Conservation (phyloP, 2,797 vertebrate species). For the Parambassis ranga region DNA sequence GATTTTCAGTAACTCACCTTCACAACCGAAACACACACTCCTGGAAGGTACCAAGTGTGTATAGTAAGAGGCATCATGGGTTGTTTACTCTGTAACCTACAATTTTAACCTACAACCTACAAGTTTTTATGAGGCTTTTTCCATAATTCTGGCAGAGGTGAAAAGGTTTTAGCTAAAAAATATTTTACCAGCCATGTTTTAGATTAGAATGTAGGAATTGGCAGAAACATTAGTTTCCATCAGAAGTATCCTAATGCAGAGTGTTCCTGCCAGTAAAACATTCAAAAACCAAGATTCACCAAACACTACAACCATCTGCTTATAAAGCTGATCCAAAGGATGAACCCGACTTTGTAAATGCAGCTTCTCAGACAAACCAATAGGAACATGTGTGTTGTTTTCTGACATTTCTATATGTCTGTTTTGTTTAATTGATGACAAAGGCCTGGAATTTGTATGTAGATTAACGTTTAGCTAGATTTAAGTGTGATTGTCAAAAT, state of each 20-base stretch:
- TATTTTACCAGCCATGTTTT: constrained; percentile 50
- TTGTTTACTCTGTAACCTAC: constrained; percentile 46
- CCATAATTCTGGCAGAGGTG: constrained; percentile 21
- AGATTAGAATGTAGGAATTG: constrained; percentile 46
- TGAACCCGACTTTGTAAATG: constrained; percentile 14
- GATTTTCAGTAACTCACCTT: constrained; percentile 19
- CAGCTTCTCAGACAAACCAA: no score
- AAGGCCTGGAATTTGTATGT: no score
- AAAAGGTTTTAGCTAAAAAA: constrained; percentile 45
- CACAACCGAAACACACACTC: not conserved
- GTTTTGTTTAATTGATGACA: no score
- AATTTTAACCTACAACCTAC: constrained; percentile 44
- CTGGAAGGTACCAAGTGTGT: not conserved
- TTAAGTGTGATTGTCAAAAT: no score
- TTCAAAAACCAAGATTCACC: constrained; percentile 31
- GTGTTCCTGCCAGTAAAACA: constrained; percentile 44
- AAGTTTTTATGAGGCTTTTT: constrained; percentile 23
- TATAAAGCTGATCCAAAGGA: constrained; percentile 10
- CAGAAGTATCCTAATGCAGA: constrained; percentile 37
- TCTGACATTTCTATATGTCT: no score
- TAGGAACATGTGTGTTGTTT: no score
- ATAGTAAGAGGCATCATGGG: not conserved
- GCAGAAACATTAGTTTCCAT: constrained; percentile 35
- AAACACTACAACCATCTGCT: constrained; percentile 44
- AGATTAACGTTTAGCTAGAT: no score